A percentile compares a stretch with the other conserved stretches of the same genome.
phyloP scores from a whole-genome alignment of 2,797 vertebrate genomes.

The Propithecus perrieri region DNA sequence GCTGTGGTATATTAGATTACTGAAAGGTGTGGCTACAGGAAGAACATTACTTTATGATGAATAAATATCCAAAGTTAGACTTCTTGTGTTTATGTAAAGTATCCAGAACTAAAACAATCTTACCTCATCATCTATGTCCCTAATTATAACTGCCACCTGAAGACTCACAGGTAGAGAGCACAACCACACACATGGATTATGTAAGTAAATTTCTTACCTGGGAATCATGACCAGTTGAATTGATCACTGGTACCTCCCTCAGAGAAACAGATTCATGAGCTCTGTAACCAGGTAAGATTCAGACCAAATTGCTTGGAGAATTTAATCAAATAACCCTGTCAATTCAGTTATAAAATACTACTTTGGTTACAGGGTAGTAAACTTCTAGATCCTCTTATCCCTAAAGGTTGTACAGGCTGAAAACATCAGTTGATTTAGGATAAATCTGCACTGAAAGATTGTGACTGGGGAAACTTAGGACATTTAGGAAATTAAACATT shows the following conservation, averaged over 20 bases:
- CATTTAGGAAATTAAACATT: neutral
- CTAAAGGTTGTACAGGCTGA: neutral
- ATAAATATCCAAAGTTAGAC: neutral
- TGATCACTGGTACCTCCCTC: neutral
- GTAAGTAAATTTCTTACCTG: neutral
- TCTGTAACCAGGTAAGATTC: slow-evolving; percentile 8
- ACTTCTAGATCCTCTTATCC: neutral
- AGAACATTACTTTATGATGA: slow-evolving; percentile 28
- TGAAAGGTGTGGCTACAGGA: neutral
- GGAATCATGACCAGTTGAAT: neutral
- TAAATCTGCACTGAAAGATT: neutral
- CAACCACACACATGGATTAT: neutral
- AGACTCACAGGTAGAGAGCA: neutral
- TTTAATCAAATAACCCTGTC: neutral
- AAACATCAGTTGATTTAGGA: neutral
- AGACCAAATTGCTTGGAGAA: neutral
- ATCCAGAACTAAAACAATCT: neutral
- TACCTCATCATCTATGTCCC: neutral
- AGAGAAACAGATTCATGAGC: neutral
- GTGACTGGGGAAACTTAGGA: neutral
- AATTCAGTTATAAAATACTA: slow-evolving; percentile 14
- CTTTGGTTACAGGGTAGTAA: neutral
- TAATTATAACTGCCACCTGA: slow-evolving; percentile 22
- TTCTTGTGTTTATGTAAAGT: neutral
- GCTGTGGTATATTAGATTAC: slow-evolving; percentile 53